Base-by-base conservation (phyloP, 2,888 invertebrate genomes). In the Nomada ferruginata region DNA sequence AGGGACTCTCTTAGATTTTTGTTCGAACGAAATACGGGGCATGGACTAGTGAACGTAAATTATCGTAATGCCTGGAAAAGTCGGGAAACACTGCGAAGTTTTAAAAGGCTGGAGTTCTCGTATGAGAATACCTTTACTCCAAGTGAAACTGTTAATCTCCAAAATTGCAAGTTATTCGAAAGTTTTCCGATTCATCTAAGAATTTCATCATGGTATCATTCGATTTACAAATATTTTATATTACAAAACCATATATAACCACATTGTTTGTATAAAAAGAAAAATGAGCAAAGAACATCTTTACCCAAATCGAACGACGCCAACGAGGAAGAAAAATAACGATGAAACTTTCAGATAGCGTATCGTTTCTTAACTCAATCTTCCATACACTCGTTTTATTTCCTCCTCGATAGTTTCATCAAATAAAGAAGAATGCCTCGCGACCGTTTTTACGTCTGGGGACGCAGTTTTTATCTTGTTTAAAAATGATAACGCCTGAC, bases 1-100 rank as follows among this genome's bases (percentile, higher is more conserved):
- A n/a, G 23, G 7, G 26, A 20, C 50, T 57, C 26, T 13, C 15
- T n/a, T 64, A 77, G 75, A 74, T 75, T 64, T 55, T 64, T 60
- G 26, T 65, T 74, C 65, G n/a, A 13, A 60, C 20, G 50, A 64
- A 42, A 52, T 52, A 74, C 65, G 42, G 50, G 15, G 36, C n/a
- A 20, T 64, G 64, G 59, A 50, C 23, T 20, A 23, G 3, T 23
- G 26, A 42, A 20, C 42, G 26, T 65, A 76, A 74, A 76, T 50
- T 59, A 64, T 74, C 42, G 47, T 64, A 57, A 23, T 18, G 52
- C 42, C 36, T 74, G 23, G 26, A 64, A 42, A 26, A 60, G 42
- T 50, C 23, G 1, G 15, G 20, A 18, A 20, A 36, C 13, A 53
- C 61, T 55, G 50, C 44, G 42, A 74, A 74, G 44, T 65, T 65